Conservation (phyloP, 2,888 invertebrate genomes). For the Rhimphoctona megacephalus region DNA sequence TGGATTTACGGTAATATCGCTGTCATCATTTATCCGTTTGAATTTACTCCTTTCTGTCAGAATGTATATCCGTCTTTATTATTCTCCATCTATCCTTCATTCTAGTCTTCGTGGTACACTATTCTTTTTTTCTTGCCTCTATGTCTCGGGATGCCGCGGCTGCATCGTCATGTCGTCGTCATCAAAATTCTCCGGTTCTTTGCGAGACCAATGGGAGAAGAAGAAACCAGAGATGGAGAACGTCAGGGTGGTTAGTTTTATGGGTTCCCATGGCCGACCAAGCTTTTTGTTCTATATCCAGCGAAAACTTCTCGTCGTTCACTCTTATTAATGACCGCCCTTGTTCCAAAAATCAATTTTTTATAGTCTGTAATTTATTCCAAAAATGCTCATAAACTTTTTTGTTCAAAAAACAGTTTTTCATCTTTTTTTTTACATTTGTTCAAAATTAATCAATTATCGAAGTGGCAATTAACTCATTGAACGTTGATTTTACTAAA, state of each 20-base stretch:
- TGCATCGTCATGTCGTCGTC: slow-evolving; percentile 65
- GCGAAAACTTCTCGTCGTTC: slow-evolving; percentile 39
- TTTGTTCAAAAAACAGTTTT: background rate
- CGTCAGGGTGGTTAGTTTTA: slow-evolving; percentile 46
- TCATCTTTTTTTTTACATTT: background rate
- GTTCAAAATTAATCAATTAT: background rate
- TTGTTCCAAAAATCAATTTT: slow-evolving; percentile 1
- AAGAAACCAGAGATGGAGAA: slow-evolving; percentile 38
- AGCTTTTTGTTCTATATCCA: slow-evolving; percentile 26
- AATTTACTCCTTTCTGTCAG: background rate
- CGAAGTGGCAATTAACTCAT: background rate
- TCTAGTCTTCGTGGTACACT: slow-evolving; percentile 22
- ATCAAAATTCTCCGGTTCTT: slow-evolving; percentile 72
- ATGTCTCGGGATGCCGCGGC: slow-evolving; percentile 45
- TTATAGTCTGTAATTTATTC: background rate
- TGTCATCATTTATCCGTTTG: background rate
- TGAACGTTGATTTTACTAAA: background rate
- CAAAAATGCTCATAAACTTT: background rate
- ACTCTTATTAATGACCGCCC: slow-evolving; percentile 6
- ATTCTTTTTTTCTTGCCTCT: slow-evolving; percentile 47
- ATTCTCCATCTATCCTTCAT: slow-evolving; percentile 15
- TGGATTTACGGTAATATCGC: background rate
- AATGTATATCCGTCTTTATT: slow-evolving; percentile 6
- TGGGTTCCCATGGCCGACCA: slow-evolving; percentile 38
- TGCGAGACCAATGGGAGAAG: slow-evolving; percentile 25